These are phyloP conservation scores for Drosophila arizonae DNA, from an alignment of 1,140 invertebrate genomes.

Conservation along the genomic window DNA sequence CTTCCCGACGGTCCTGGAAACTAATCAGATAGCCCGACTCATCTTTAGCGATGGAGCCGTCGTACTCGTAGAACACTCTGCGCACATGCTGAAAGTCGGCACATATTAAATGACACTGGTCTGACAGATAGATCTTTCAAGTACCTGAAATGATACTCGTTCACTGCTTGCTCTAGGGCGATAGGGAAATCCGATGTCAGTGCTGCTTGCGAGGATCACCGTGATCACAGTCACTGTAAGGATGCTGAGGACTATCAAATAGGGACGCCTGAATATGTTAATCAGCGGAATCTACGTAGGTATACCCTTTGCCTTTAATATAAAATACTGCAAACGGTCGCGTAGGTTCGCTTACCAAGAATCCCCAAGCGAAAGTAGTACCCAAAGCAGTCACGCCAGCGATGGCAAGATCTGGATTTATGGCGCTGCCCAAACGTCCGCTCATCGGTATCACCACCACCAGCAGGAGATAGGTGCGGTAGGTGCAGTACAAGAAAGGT, in stretches of 20 bases:
- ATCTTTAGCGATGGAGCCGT: constrained; percentile 84
- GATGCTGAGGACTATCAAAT: constrained; percentile 47
- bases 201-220: constrained; percentile 85
- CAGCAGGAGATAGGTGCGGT: constrained; percentile 86
- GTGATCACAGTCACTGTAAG: constrained; percentile 83
- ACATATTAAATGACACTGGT: not conserved
- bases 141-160: constrained; percentile 86
- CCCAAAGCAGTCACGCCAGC: constrained; percentile 83
- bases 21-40: constrained; percentile 88
- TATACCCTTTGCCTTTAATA: not conserved
- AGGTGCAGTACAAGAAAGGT: constrained; percentile 85
- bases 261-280: constrained; percentile 70
- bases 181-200: constrained; percentile 90
- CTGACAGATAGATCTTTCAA: not conserved
- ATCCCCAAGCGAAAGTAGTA: constrained; percentile 60
- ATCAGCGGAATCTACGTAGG: constrained; percentile 57
- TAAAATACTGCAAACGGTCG: not conserved
- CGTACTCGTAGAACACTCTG: constrained; percentile 85
- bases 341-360: constrained; percentile 53
- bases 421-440: constrained; percentile 86
- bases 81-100: constrained; percentile 84
- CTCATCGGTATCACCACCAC: constrained; percentile 87
- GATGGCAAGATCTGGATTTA: constrained; percentile 86
- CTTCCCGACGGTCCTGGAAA: constrained; percentile 88
- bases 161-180: constrained; percentile 87